A percentile compares a stretch with the other conserved stretches of the same genome.
Evolutionary conservation across 2,113 vertebrate genomes (phyloP).

Genomic region (Strigops habroptila): DNA sequence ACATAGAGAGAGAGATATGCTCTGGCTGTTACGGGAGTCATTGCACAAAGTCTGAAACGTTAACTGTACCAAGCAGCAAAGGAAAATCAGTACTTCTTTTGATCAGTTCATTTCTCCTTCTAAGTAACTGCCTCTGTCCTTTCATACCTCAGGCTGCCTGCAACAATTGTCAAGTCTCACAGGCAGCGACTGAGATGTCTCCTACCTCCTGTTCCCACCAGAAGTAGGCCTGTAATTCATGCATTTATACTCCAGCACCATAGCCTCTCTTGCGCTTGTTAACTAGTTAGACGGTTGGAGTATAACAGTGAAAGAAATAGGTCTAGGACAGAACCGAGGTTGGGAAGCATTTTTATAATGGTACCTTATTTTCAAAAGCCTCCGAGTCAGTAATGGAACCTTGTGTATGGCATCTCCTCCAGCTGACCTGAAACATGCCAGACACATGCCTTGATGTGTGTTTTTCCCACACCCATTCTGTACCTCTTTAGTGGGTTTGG

Average conservation of each 20-base stretch:
- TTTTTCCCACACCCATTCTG: neutral
- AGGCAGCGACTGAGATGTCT: neutral
- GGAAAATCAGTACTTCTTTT: neutral
- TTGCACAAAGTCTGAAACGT: neutral
- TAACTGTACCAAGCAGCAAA: neutral
- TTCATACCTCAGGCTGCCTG: neutral
- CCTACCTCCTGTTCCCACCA: neutral
- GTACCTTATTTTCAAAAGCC: neutral
- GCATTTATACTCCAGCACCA: neutral
- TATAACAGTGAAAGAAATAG: neutral
- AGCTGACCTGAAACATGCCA: neutral
- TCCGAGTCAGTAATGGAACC: neutral
- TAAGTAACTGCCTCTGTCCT: neutral
- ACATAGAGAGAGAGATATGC: neutral
- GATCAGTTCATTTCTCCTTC: neutral
- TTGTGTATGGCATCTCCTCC: neutral
- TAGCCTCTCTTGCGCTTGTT: neutral
- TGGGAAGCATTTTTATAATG: neutral
- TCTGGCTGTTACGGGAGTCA: neutral
- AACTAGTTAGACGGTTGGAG: neutral
- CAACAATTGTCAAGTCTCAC: neutral
- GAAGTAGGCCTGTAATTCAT: neutral
- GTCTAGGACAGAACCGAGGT: neutral
- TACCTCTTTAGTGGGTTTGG: neutral
- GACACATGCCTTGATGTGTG: fast-evolving